Evolutionary conservation across 2,113 vertebrate genomes (phyloP).

Genomic region (Macquaria australasica): DNA sequence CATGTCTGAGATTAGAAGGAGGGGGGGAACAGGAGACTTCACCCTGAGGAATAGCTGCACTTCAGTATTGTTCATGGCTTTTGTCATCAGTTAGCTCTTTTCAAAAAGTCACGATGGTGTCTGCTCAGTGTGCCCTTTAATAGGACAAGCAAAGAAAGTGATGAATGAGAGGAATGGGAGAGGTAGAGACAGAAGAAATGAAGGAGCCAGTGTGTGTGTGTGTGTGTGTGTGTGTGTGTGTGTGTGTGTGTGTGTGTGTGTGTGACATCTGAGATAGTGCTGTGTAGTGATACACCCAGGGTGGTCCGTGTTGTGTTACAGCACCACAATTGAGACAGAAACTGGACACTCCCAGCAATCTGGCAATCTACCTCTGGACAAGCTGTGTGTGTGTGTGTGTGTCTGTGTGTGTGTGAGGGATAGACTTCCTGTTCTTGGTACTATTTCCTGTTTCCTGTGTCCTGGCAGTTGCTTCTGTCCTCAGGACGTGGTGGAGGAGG

Average conservation of each 20-base stretch:
- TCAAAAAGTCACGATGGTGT: slow-evolving; percentile 31
- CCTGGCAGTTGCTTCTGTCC: slow-evolving; percentile 94
- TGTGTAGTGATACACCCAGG: slow-evolving; percentile 63
- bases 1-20: slow-evolving; percentile 67
- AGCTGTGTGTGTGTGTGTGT: slow-evolving; percentile 18
- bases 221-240: no score
- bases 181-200: slow-evolving; percentile 11
- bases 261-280: slow-evolving; percentile 64
- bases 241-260: no score
- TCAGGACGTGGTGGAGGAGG: slow-evolving; percentile 97
- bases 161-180: slow-evolving; percentile 22
- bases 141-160: slow-evolving; percentile 40
- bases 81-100: slow-evolving; percentile 38
- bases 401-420: slow-evolving; percentile 51
- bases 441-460: slow-evolving; percentile 75
- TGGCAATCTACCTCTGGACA: slow-evolving; percentile 19
- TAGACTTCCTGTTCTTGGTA: slow-evolving; percentile 68
- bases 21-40: slow-evolving; percentile 48
- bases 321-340: slow-evolving; percentile 71
- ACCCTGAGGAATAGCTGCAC: slow-evolving; percentile 27
- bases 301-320: slow-evolving; percentile 77
- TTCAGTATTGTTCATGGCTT: slow-evolving; percentile 44
- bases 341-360: slow-evolving; percentile 62
- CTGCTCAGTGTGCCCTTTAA: slow-evolving; percentile 41
- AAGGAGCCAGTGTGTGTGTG: background rate